phyloP scores from a whole-genome alignment of 2,113 vertebrate species.

The Diadophis punctatus region DNA sequence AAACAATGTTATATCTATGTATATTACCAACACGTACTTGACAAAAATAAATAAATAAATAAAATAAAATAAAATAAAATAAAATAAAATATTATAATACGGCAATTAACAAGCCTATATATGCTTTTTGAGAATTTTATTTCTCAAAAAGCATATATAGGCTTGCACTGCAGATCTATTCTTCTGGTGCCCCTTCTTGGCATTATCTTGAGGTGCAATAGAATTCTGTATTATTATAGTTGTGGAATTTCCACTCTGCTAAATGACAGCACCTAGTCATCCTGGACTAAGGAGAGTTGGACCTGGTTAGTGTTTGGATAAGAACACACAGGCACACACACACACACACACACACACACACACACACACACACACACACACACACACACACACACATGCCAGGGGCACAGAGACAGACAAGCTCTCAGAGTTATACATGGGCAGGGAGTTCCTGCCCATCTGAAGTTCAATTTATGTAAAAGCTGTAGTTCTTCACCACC shows the following conservation, averaged over 20 bases:
- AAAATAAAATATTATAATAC: too few species aligned
- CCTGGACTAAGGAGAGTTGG: not conserved
- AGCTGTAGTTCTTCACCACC: not conserved
- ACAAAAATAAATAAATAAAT: too few species aligned
- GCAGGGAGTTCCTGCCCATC: not conserved
- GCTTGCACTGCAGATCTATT: constrained; percentile 24
- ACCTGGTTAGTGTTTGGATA: not conserved
- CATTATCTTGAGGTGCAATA: not conserved
- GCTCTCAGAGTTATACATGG: not conserved
- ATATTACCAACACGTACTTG: too few species aligned
- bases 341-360: not conserved
- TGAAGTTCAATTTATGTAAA: not conserved
- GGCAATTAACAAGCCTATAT: too few species aligned
- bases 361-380: not conserved
- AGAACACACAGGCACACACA: not conserved
- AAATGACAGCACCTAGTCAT: not conserved
- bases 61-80: too few species aligned
- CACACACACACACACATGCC: not conserved
- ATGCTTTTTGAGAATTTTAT: not conserved
- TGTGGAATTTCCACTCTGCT: not conserved
- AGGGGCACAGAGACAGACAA: not conserved
- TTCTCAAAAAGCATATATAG: not conserved
- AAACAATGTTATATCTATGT: too few species aligned
- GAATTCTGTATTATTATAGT: not conserved
- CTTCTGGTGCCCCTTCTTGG: constrained; percentile 13